Conservation (phyloP, 2,797 vertebrate genomes). For the Sebastes nivosus region DNA sequence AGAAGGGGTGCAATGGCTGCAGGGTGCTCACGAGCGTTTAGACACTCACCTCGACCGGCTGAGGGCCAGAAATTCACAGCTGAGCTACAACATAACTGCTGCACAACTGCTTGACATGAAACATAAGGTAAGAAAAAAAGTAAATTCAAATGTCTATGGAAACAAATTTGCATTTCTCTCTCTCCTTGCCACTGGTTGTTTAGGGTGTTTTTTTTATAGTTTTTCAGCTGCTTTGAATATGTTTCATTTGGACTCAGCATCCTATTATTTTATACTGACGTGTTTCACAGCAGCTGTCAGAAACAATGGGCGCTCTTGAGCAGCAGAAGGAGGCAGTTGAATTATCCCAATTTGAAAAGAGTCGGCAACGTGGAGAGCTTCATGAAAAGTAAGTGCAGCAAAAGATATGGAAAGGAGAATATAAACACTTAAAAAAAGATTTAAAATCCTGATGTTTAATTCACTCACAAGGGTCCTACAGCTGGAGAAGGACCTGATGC, state of each 20-base stretch:
- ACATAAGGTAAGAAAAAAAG: constrained; percentile 71
- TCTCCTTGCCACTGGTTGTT: neutral
- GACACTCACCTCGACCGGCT: constrained; percentile 68
- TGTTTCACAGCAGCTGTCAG: constrained; percentile 69
- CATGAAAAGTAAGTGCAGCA: constrained; percentile 76
- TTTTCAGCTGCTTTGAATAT: neutral
- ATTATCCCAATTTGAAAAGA: constrained; percentile 64
- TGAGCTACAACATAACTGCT: constrained; percentile 56
- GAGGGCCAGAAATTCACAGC: constrained; percentile 60
- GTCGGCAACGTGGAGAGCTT: constrained; percentile 52
- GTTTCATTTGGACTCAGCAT: neutral
- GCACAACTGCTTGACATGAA: constrained; percentile 74
- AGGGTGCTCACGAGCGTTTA: constrained; percentile 53
- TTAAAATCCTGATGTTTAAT: constrained; percentile 21
- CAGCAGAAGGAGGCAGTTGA: constrained; percentile 69
- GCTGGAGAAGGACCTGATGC: constrained; percentile 78
- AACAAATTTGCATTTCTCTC: neutral
- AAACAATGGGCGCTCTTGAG: constrained; percentile 59
- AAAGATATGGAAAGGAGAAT: neutral
- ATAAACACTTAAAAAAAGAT: neutral
- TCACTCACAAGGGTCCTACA: constrained; percentile 73
- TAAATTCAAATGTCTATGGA: neutral
- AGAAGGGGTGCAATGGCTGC: constrained; percentile 57
- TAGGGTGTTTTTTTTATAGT: neutral
- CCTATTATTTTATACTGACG: neutral